Base-by-base conservation (phyloP, 23 tunicate species). In the Halocynthia aurantium region DNA sequence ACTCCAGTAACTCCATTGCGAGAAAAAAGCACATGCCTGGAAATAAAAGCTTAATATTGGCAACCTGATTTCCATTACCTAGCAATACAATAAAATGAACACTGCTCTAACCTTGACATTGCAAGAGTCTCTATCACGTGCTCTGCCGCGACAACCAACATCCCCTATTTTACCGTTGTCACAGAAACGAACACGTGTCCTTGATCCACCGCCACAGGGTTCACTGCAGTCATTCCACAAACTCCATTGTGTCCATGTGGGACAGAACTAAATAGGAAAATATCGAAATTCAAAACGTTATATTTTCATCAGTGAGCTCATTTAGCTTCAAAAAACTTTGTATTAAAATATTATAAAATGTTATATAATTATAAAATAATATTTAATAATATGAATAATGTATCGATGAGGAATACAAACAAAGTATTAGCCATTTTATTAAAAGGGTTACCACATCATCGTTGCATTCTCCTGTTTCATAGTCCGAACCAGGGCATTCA, bases 401-500 rank as follows among this genome's bases (percentile, higher is more conserved):
- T n/a, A n/a, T n/a, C n/a, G n/a, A n/a, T n/a, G n/a, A n/a, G n/a
- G n/a, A n/a, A n/a, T n/a, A n/a, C n/a, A n/a, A n/a, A n/a, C n/a
- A n/a, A n/a, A n/a, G n/a, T n/a, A n/a, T 31, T 4, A 31, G 44
- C 44, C 44, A 31, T 31, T 31, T 31, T 31, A 31, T 31, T 31
- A 31, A 31, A 31, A 31, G 4, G 44, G 44, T 31, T 31, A 31
- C 44, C 44, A 31, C 44, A 31, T 31, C 44, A 31, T 31, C 44
- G 4, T 31, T 31, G 44, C 44, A 31, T 31, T 31, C 44, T 31
- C 44, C 44, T 31, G 44, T 31, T 31, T 81, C 80, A 7, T 6
- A 7, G 13, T 55, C 80, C 6, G 67, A 20, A 13, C 97, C 97
- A 52, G 81, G 72, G 55, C 97, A 90, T 15, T 83, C 89, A 17